Evolutionary conservation across 2,888 invertebrate genomes (phyloP), one percentile per base, ranked within the genome.

Genomic region (Melieria picta): DNA sequence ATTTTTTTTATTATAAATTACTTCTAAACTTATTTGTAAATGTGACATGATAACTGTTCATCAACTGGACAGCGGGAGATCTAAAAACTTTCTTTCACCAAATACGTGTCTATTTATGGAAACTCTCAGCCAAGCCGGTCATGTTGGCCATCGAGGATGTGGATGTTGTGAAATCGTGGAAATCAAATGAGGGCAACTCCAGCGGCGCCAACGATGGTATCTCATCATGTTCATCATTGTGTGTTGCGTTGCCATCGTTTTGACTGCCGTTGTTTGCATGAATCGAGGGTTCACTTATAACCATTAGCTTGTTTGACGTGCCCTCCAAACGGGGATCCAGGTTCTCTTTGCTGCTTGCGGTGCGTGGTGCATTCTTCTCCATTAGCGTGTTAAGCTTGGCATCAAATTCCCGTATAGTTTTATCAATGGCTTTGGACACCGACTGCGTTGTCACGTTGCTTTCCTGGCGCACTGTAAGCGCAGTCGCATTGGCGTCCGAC

Each of bases 401-500:
- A 71, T 85, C 83, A 52, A 84, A 85, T 30, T 84, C 85, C 65
- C 84, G 81, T 9, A 86, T 81, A 4, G 84, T 83, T 63, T 83
- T 84, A 65, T 84, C 81, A n/a, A 86, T 85, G 1, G 86, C 84
- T 65, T 84, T 83, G n/a, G 84, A 79, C 52, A 82, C 79, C 5
- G 81, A 82, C 55, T 83, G 81, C 0, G 81, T 80, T 4, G 83
- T 83, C 2, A 72, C 75, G 45, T 78, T 77, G 4, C 73, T 77
- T 9, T 81, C 80, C 2, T 77, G 77, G 0, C 79, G 71, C 4
- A 82, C 30, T 4, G 80, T 46, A 48, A n/a, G 43, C 30, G 60
- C 48, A 6, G 60, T 47, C 4, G 71, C 63, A 42, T 68, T 74
- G 10, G 69, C 69, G 9, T 46, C 69, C 1, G 77, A 71, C 56